Base-by-base conservation (phyloP, 2,888 invertebrate genomes). In the Notodonta ziczac region DNA sequence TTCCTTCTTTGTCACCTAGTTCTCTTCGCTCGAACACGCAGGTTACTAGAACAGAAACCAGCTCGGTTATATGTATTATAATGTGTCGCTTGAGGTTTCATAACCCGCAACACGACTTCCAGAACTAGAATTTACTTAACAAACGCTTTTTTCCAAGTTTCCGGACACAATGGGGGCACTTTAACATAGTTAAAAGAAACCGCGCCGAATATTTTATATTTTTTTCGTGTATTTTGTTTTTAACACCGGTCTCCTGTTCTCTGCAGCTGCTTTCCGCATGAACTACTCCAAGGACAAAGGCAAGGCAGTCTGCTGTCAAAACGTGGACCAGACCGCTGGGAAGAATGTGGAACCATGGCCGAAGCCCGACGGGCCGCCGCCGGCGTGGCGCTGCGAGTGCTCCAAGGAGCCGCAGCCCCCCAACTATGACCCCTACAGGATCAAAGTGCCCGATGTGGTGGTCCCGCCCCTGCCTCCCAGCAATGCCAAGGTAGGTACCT, bases 371-470 rank as follows among this genome's bases (percentile, higher is more conserved):
- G 75, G 78, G 0, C 73, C 79, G 0, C 81, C 86, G 10, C 78
- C 76, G 0, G 72, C 80, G 12, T 91, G 91, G 90, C 86, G 87
- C 5, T 58, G 65, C 54, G 81, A 86, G 42, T 91, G 90, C 59
- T 84, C 87, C 2, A 63, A 62, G 0, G 87, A 85, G 0, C 83
- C 87, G 0, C 90, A 89, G 67, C 91, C 92, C 0, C 76, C 83
- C 7, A 91, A 88, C 76, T 88, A 89, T 63, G 93, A 93, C 66
- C 93, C 91, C 0, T 93, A 93, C 69, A 84, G 87, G 66, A 93
- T 93, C 53, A 91, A 88, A 71, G 85, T 89, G 2, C 91, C 93
- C 0, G 87, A 92, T 13, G 74, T 89, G 0, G 84, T 82, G 7
- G 91, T 92, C 7, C 91, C 91, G 0, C 90, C 92, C 0, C 66